phyloP scores from a whole-genome alignment of 2,888 invertebrate species.

The Resseliella maxima region DNA sequence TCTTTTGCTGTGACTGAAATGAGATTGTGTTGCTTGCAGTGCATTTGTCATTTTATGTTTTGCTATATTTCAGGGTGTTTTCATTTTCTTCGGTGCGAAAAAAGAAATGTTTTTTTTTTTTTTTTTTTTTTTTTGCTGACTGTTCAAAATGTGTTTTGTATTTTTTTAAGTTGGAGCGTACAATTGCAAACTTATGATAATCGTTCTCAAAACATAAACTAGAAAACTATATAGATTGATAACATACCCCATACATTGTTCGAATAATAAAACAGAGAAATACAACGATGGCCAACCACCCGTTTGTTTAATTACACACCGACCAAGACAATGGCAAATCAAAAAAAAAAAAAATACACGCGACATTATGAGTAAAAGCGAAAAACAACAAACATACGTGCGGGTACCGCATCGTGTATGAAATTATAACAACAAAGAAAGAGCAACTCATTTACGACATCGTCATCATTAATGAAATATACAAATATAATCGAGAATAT shows the following conservation, averaged over 20 bases:
- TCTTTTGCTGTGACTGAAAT: neutral
- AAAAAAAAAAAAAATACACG: neutral
- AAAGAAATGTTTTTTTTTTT: too few relatives aligned
- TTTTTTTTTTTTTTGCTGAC: too few relatives aligned
- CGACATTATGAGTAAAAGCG: neutral
- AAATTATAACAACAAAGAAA: slow-evolving; percentile 35
- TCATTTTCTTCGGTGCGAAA: too few relatives aligned
- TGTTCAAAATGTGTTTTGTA: too few relatives aligned
- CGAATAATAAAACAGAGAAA: neutral
- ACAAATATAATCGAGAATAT: neutral
- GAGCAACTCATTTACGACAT: slow-evolving; percentile 28
- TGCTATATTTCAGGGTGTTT: neutral
- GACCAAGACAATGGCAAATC: neutral
- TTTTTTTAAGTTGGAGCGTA: too few relatives aligned
- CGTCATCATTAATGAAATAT: slow-evolving; percentile 47
- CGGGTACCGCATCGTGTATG: neutral
- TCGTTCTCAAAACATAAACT: too few relatives aligned
- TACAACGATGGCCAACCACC: too few relatives aligned
- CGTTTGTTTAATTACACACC: neutral
- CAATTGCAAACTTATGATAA: too few relatives aligned
- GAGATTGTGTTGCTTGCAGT: neutral
- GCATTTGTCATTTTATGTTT: neutral
- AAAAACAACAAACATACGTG: neutral
- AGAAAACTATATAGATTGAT: neutral
- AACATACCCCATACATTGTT: neutral